Base-by-base conservation (phyloP, 1,140 invertebrate genomes). In the Pygmarrhopalites habei region DNA sequence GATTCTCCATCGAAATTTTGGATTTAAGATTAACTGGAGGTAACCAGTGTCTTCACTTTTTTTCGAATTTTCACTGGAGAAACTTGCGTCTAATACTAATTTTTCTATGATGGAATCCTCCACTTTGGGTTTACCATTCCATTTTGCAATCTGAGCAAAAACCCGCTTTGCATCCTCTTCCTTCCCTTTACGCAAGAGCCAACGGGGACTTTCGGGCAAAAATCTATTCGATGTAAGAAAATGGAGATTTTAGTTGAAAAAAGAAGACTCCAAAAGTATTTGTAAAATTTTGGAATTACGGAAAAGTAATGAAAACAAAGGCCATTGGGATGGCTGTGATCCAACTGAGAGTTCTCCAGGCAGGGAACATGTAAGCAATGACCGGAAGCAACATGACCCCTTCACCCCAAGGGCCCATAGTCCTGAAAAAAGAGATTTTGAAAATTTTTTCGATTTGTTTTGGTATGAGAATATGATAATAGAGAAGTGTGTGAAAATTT, bases 141-240 rank as follows among this genome's bases (percentile, higher is more conserved):
- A 67, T 57, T 46, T 67, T 14, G 65, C 68, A 39, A 70, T 70
- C 44, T 63, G 53, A 21, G 60, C 58, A 30, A 69, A 61, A 21
- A 65, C 65, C 39, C 58, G 43, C 23, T 64, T 60, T 0, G 68
- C 65, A 46, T 70, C 68, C 2, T 64, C 55, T 0, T 52, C 49
- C 43, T 47, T 64, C n/a, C 55, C 59, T 26, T 70, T 58, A 26
- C 52, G 41, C 15, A 70, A 52, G 23, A 70, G 64, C 58, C 58
- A 70, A 2, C 68, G 51, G 10, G 68, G 68, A 51, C 65, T 67
- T 62, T 70, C 68, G 5, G 68, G 68, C 2, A 70, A 17, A 32
- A 62, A 64, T 3, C 67, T 69, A 17, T n/a, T n/a, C 1, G 64
- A 47, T 28, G 35, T 46, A 25, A 55, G 23, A 26, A 39, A 64